Conservation (phyloP, 2,888 invertebrate genomes). For the Noctua comes region DNA sequence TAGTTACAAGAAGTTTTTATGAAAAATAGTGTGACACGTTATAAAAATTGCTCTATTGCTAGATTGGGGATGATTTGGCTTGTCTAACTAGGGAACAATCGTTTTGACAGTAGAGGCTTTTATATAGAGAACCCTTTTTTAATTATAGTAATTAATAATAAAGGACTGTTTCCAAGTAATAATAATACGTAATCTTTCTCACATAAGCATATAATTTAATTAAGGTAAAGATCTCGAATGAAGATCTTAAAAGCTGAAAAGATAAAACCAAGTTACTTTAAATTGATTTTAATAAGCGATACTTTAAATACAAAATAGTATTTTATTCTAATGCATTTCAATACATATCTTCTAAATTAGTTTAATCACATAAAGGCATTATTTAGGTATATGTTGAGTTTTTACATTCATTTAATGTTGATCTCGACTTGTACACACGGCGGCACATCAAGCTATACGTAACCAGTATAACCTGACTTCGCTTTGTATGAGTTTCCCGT, state of each 20-base stretch:
- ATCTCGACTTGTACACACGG: constrained; percentile 7
- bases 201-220: constrained; percentile 25
- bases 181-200: constrained; percentile 8
- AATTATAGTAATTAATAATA: constrained; percentile 6
- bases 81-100: not conserved
- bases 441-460: no score
- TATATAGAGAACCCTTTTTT: not conserved
- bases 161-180: constrained; percentile 12
- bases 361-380: constrained; percentile 56
- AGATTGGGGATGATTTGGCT: not conserved
- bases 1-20: constrained; percentile 9
- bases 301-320: constrained; percentile 55
- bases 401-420: constrained; percentile 6
- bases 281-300: constrained; percentile 60
- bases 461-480: no score
- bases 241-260: constrained; percentile 1
- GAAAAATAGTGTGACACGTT: not conserved
- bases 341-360: constrained; percentile 50
- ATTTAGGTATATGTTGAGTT: constrained; percentile 28
- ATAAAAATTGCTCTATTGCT: not conserved
- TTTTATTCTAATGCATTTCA: constrained; percentile 51
- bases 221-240: not conserved
- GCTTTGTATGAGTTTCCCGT: no score
- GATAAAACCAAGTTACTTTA: constrained; percentile 29
- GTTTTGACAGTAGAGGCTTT: not conserved